Evolutionary conservation across 1,140 invertebrate species (phyloP), one percentile per base, ranked within the genome.

Genomic region (Drosophila azteca): DNA sequence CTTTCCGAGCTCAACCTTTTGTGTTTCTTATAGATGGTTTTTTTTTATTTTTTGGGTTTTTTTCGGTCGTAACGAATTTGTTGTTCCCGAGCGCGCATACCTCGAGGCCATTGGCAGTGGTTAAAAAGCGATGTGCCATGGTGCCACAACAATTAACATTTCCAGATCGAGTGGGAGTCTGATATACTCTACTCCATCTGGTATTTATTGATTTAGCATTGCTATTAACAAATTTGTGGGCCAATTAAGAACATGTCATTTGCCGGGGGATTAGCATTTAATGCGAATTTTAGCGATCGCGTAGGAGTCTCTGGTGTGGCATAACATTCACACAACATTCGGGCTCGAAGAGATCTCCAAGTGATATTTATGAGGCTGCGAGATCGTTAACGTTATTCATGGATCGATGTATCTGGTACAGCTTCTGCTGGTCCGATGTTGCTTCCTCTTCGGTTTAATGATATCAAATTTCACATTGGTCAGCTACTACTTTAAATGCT

Each of bases 101-200:
- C 77, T 58, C 61, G 64, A 50, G 59, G 77, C 45, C 54, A 70
- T 59, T 70, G 39, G 53, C 55, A 29, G 46, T 20, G 53, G 52
- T 65, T 9, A 9, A 70, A 79, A 69, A 79, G 77, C 79, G 45
- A 61, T 41, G 59, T 26, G 55, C 65, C 59, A 70, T 80, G 79
- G 77, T 80, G 31, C 24, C 15, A 35, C 48, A 63, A 70, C 77
- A 80, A 70, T 79, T 79, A 71, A 80, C 58, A 63, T 49, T 55
- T 54, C 11, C 44, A 26, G 20, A 43, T 31, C 51, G 66, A 20
- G 67, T 70, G 67, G 67, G 67, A 24, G 66, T 35, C 15, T 43
- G 35, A 59, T 50, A 35, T 31, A 43, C 35, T 39, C 35, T 1
- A 0, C 11, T 13, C 35, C 35, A 39, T 13, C 35, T 13, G 35